These are phyloP conservation scores for Spicauda simplicius DNA, from an alignment of 2,888 invertebrate genomes.

Conservation along the genomic window DNA sequence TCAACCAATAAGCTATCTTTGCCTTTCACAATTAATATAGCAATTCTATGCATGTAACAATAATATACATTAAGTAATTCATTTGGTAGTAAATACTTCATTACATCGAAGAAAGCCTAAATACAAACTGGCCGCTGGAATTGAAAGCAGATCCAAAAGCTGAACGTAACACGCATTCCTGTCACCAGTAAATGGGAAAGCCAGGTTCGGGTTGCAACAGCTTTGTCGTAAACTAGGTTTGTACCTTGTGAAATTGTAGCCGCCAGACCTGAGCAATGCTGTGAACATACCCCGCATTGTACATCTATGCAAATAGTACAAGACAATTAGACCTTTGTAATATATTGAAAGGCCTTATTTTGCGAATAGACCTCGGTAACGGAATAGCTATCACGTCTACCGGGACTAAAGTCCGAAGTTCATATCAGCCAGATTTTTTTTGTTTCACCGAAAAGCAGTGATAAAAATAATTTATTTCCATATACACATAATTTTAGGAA, in stretches of 20 bases:
- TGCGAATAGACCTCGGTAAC: too few relatives aligned
- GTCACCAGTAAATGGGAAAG: conserved; percentile 37
- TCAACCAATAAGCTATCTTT: too few relatives aligned
- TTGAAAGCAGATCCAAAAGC: conserved; percentile 34
- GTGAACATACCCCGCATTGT: conserved; percentile 23
- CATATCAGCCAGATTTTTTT: too few relatives aligned
- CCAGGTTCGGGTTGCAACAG: conserved; percentile 35
- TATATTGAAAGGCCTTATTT: too few relatives aligned
- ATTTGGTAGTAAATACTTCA: not conserved
- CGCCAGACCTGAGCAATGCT: conserved; percentile 26
- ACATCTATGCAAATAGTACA: conserved; percentile 1
- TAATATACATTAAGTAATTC: not conserved
- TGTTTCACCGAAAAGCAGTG: too few relatives aligned
- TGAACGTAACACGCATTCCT: conserved; percentile 35
- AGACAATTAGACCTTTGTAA: not conserved
- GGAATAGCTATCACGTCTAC: too few relatives aligned
- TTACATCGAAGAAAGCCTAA: conserved; percentile 10
- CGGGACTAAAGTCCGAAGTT: too few relatives aligned
- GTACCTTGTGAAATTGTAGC: conserved; percentile 37
- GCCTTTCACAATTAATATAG: too few relatives aligned
- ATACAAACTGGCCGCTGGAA: conserved; percentile 28
- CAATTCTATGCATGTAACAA: too few relatives aligned
- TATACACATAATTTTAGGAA: too few relatives aligned
- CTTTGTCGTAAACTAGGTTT: conserved; percentile 37
- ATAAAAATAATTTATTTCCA: too few relatives aligned